Evolutionary conservation across 2,113 vertebrate species (phyloP), one percentile per base, ranked within the genome.

Genomic region (Entomyzon cyanotis): DNA sequence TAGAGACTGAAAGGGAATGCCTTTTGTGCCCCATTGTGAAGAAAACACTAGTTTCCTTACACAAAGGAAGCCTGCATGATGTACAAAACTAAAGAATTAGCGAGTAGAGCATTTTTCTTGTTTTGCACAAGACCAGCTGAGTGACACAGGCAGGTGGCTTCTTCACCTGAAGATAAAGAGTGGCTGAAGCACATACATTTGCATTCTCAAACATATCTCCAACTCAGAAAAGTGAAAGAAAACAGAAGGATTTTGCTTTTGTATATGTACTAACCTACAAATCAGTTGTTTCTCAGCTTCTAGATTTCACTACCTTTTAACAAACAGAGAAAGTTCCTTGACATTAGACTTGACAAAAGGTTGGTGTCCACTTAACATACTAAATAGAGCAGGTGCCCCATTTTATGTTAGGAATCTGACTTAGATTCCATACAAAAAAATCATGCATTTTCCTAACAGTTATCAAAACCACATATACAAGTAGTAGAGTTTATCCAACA

Each of bases 321-420:
- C 5, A 80, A 62, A 83, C 8, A 41, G 10, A 56, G 28, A 17
- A 73, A 77, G n/a, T 44, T 65, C 13, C 68, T 71, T 50, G 13
- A 33, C 21, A 46, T 15, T 31, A 68, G 15, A 53, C 24, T 58
- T 46, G 7, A 63, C 58, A 88, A 73, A n/a, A 79, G 55, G 15
- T 37, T 55, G 42, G n/a, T 19, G 21, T 14, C 35, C 21, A 21
- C 5, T 22, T 47, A 86, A 39, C 18, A 27, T 10, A n/a, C 6
- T 20, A 81, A 91, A 23, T 0, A 0, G 18, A 30, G 9, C 31
- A 73, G 89, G 60, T 0, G 0, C 10, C 21, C 10, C 14, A 33
- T 53, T 69, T 64, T 23, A 39, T 15, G 11, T 23, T n/a, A 78
- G 42, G 10, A 76, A 80, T 41, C 28, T 35, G 70, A 78, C 14